Evolutionary conservation across 2,113 vertebrate genomes (phyloP).

Genomic region (Typhlomys cinereus): DNA sequence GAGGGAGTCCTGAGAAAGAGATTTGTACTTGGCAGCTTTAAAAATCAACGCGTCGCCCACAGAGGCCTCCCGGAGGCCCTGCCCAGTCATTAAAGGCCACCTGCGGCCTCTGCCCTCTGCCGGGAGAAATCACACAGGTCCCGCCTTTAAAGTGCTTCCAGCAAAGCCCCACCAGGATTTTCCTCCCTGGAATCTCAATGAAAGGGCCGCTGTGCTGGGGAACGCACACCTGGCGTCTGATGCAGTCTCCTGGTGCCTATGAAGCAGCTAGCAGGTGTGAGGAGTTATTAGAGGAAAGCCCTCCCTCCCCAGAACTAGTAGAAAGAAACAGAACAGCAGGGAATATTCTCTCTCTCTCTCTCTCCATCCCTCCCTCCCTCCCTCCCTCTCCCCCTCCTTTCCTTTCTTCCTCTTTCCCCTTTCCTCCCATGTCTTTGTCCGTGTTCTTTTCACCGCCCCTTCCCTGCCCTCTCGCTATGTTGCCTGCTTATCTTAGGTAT

Average conservation of each 20-base stretch:
- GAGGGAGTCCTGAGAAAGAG: too few relatives aligned
- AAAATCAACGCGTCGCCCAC: not conserved
- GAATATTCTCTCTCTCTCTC: too few relatives aligned
- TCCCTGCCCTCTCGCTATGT: not conserved
- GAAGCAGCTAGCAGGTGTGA: not conserved
- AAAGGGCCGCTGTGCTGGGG: not conserved
- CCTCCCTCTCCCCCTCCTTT: too few relatives aligned
- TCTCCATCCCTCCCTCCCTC: not conserved
- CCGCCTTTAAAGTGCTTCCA: not conserved
- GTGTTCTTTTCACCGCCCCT: not conserved
- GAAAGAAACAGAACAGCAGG: not conserved
- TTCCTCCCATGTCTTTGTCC: not conserved
- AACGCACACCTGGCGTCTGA: not conserved
- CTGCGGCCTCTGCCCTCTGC: not conserved
- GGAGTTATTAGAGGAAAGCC: not conserved
- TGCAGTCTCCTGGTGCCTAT: not conserved
- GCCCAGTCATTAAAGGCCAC: not conserved
- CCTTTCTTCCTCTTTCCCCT: not conserved
- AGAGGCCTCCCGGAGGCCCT: not conserved
- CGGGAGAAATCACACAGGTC: not conserved
- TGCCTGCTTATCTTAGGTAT: not conserved
- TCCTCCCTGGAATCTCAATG: not conserved
- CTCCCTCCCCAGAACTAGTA: not conserved
- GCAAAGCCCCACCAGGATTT: not conserved
- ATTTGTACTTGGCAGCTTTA: not conserved